Conservation (phyloP, 1,140 invertebrate species). For the Paralvinella palmiformis region DNA sequence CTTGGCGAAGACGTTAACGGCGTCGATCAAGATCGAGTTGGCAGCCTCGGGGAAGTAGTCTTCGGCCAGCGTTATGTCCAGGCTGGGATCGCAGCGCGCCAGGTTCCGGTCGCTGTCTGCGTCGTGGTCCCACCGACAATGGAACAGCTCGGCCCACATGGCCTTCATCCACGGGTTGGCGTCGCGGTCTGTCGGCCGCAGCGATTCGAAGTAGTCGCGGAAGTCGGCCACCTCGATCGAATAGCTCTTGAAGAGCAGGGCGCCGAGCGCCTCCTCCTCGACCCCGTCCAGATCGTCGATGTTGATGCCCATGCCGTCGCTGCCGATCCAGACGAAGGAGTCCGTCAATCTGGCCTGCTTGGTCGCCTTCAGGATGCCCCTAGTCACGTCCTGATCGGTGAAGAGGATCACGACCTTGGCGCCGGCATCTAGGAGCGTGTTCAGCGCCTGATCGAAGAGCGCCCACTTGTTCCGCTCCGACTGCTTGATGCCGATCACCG, state of each 20-base stretch:
- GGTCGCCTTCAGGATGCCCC: neutral
- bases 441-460: neutral
- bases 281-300: constrained; percentile 11
- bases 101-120: neutral
- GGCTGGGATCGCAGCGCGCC: neutral
- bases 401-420: constrained; percentile 11
- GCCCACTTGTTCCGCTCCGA: neutral
- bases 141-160: constrained; percentile 17
- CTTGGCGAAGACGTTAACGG: constrained; percentile 15
- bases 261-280: constrained; percentile 9
- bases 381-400: constrained; percentile 17
- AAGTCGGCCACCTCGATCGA: neutral
- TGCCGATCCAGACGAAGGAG: constrained; percentile 16
- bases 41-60: neutral
- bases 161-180: constrained; percentile 20
- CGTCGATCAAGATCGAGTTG: constrained; percentile 5
- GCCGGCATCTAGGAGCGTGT: neutral
- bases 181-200: neutral
- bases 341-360: neutral
- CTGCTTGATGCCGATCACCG: neutral
- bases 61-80: neutral
- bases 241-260: neutral
- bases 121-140: neutral
- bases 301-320: constrained; percentile 18
- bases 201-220: constrained; percentile 9